phyloP scores from a whole-genome alignment of 2,797 vertebrate genomes.

The Brachymystax lenok region DNA sequence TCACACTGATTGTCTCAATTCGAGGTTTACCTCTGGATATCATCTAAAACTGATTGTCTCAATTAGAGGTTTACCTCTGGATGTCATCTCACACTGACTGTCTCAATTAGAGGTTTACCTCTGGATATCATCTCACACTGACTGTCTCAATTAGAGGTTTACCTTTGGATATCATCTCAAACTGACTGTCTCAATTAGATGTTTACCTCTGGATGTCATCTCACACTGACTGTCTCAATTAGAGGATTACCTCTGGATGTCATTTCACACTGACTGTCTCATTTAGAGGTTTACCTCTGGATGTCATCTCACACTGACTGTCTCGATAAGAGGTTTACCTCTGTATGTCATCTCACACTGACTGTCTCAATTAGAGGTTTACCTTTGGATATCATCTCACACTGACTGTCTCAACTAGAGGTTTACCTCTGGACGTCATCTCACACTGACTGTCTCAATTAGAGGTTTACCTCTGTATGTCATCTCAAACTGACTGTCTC shows the following conservation, averaged over 20 bases:
- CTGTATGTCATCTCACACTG: slow-evolving; percentile 33
- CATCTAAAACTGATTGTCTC: too few relatives aligned
- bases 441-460: slow-evolving; percentile 5
- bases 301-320: slow-evolving; percentile 27
- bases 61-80: too few relatives aligned
- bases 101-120: too few relatives aligned
- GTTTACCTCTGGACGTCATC: slow-evolving; percentile 38
- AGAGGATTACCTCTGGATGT: slow-evolving; percentile 39
- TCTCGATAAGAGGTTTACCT: slow-evolving; percentile 14
- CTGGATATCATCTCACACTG: slow-evolving; percentile 30
- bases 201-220: slow-evolving; percentile 38
- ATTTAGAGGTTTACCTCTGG: slow-evolving; percentile 27
- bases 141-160: slow-evolving; percentile 20
- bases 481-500: slow-evolving; percentile 6
- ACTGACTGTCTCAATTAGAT: slow-evolving; percentile 3
- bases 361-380: slow-evolving; percentile 17
- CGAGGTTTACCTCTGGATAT: too few relatives aligned
- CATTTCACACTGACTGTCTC: slow-evolving; percentile 6
- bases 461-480: slow-evolving; percentile 39
- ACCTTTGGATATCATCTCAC: slow-evolving; percentile 30
- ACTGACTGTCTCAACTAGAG: slow-evolving; percentile 4
- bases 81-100: too few relatives aligned
- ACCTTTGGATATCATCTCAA: slow-evolving; percentile 30
- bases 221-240: slow-evolving; percentile 6
- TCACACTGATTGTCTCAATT: too few relatives aligned